Conservation (phyloP, 2,797 vertebrate genomes). For the Morus bassanus region DNA sequence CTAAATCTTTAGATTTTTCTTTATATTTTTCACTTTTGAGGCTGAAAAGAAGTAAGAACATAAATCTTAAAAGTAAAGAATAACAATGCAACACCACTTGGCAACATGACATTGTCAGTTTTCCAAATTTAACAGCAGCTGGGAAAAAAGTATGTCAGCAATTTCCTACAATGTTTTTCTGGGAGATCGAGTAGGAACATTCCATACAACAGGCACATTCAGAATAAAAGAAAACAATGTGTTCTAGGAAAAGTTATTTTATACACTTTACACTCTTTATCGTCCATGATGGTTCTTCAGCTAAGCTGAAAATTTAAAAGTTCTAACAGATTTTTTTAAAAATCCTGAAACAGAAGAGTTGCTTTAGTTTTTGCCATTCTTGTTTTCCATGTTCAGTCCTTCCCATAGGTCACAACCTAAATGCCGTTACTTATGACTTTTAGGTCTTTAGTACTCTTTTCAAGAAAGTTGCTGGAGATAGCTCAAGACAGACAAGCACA, state of each 20-base stretch:
- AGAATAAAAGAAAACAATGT: neutral
- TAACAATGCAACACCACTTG: neutral
- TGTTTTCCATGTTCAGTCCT: neutral
- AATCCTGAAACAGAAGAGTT: neutral
- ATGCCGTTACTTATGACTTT: neutral
- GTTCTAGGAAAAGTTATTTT: constrained; percentile 2
- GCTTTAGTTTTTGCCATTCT: neutral
- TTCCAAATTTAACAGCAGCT: constrained; percentile 13
- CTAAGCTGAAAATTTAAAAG: neutral
- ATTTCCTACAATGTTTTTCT: constrained; percentile 14
- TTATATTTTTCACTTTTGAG: neutral
- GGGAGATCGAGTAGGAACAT: neutral
- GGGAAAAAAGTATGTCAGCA: neutral
- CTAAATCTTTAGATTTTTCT: neutral
- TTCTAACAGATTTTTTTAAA: neutral
- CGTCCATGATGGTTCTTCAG: neutral
- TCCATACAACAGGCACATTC: neutral
- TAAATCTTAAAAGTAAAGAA: neutral
- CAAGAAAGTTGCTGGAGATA: neutral
- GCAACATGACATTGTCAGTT: neutral
- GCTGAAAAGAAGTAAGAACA: neutral
- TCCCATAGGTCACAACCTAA: neutral
- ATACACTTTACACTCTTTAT: neutral
- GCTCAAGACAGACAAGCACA: neutral
- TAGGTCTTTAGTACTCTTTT: neutral